These are phyloP conservation scores for Invenusta paracnida DNA, from an alignment of 2,888 invertebrate species.

Conservation along the genomic window DNA sequence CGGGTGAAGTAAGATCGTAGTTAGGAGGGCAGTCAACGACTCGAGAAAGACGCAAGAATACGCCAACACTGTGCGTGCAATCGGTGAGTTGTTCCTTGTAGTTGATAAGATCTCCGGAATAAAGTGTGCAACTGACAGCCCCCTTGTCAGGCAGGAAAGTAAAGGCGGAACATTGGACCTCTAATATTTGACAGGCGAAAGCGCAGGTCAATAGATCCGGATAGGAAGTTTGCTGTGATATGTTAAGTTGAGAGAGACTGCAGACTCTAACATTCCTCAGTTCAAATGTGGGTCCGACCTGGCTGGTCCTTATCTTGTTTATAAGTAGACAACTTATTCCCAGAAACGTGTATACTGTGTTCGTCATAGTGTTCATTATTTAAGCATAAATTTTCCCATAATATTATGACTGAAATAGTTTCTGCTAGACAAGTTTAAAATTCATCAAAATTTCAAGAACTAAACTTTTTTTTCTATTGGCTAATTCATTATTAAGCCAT, in stretches of 20 bases:
- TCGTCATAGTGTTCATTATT: too few relatives aligned
- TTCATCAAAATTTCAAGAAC: too few relatives aligned
- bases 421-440: too few relatives aligned
- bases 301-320: neutral
- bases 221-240: neutral
- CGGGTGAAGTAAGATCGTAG: neutral
- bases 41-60: neutral
- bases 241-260: neutral
- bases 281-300: neutral
- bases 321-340: too few relatives aligned
- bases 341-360: too few relatives aligned
- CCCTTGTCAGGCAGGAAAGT: neutral
- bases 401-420: too few relatives aligned
- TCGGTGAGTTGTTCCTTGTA: neutral
- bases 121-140: neutral
- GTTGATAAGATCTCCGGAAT: neutral
- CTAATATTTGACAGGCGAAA: neutral
- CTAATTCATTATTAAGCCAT: too few relatives aligned
- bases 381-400: too few relatives aligned
- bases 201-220: neutral
- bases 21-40: neutral
- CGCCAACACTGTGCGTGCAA: neutral
- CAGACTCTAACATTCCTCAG: neutral
- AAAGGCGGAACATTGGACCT: neutral
- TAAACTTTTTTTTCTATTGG: too few relatives aligned